These are phyloP conservation scores for Dasypus novemcinctus DNA, from an alignment of 2,113 vertebrate genomes.

Conservation along the genomic window DNA sequence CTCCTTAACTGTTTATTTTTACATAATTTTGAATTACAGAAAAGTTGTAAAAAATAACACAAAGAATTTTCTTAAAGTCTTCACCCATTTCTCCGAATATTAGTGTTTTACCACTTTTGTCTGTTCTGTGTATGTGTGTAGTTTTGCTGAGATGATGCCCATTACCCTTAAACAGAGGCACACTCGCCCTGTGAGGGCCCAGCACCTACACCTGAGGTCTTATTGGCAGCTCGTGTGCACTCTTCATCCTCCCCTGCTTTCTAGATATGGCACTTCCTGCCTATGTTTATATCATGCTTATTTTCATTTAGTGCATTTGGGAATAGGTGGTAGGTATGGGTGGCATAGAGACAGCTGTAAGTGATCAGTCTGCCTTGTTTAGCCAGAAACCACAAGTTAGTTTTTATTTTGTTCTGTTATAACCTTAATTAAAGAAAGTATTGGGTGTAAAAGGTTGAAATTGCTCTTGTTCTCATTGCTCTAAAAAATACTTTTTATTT, in stretches of 20 bases:
- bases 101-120: not conserved
- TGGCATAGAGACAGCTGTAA: not conserved
- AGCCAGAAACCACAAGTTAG: not conserved
- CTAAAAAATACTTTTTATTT: not conserved
- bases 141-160: not conserved
- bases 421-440: not conserved
- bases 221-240: not conserved
- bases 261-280: not conserved
- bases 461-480: not conserved
- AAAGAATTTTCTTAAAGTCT: not conserved
- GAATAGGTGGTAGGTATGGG: not conserved
- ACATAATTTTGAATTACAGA: not conserved
- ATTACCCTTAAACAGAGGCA: not conserved
- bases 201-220: rapidly evolving
- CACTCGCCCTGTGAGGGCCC: not conserved
- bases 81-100: not conserved
- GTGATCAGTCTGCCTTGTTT: not conserved
- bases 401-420: not conserved
- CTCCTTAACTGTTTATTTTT: not conserved
- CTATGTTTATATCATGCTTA: not conserved
- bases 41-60: not conserved
- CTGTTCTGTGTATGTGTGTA: not conserved
- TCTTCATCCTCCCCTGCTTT: not conserved
- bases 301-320: not conserved
- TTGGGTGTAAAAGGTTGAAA: not conserved